Percentiles rank a stretch among this genome's conserved stretches.
Evolutionary conservation across 2,888 invertebrate species (phyloP).

Genomic region (Eubasilissa splendida): DNA sequence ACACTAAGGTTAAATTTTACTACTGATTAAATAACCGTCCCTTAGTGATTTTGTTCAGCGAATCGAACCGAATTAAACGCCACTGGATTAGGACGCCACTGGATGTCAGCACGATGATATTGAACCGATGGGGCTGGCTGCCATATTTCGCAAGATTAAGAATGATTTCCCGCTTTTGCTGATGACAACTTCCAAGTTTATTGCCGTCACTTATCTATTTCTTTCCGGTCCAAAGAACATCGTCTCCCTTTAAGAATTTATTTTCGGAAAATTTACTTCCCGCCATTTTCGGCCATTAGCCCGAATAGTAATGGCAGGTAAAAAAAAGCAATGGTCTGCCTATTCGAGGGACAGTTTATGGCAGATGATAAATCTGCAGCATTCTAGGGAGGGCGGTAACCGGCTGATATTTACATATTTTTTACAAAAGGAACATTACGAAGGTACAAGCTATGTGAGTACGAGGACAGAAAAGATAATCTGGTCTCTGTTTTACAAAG

Average conservation of each 20-base stretch:
- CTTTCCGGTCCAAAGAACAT: slow-evolving; percentile 18
- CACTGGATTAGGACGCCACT: neutral
- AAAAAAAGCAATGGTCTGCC: slow-evolving; percentile 34
- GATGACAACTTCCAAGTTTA: slow-evolving; percentile 20
- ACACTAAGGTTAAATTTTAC: too few relatives aligned
- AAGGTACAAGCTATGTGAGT: too few relatives aligned
- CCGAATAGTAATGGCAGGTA: slow-evolving; percentile 33
- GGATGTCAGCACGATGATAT: too few relatives aligned
- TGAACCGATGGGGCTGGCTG: neutral
- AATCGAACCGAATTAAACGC: neutral
- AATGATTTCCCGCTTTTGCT: neutral
- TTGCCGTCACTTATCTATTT: slow-evolving; percentile 18
- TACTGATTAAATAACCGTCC: too few relatives aligned
- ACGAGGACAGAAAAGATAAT: too few relatives aligned
- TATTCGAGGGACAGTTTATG: slow-evolving; percentile 12
- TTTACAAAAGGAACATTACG: too few relatives aligned
- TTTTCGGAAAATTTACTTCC: neutral
- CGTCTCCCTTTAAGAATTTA: neutral
- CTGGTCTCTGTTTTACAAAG: too few relatives aligned
- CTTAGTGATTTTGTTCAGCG: neutral
- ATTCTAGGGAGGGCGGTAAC: too few relatives aligned
- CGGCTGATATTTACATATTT: too few relatives aligned
- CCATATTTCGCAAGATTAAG: neutral
- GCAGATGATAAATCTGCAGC: neutral
- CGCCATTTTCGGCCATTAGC: slow-evolving; percentile 21